phyloP scores from a whole-genome alignment of 2,888 invertebrate species.

The Apotomis capreana region DNA sequence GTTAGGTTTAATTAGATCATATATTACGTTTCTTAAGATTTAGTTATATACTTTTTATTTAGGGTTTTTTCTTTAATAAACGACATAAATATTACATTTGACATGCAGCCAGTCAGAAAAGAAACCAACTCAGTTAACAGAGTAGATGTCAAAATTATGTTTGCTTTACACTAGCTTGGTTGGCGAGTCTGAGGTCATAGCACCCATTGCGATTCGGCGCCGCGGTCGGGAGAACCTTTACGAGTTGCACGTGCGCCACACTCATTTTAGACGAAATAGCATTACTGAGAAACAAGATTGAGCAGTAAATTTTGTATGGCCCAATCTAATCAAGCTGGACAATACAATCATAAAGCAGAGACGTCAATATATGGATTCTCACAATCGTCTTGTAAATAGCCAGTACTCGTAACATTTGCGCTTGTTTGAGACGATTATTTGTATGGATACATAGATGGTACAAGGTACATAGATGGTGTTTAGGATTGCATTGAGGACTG shows the following conservation, averaged over 20 bases:
- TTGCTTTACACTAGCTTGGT: no score
- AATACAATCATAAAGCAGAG: not conserved
- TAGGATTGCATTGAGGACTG: no score
- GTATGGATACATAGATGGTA: no score
- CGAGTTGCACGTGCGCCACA: conserved; percentile 65
- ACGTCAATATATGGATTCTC: not conserved
- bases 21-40: no score
- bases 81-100: no score
- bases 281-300: conserved; percentile 47
- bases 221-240: conserved; percentile 61
- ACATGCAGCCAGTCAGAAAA: no score
- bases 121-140: no score
- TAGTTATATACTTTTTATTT: no score
- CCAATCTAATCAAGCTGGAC: conserved; percentile 13
- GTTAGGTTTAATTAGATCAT: no score
- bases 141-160: no score
- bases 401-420: not conserved
- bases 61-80: no score
- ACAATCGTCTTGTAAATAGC: not conserved
- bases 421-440: not conserved
- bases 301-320: conserved; percentile 14
- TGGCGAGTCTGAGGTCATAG: conserved; percentile 40
- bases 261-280: conserved; percentile 71
- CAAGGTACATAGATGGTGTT: no score
- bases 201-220: conserved; percentile 39